These are phyloP conservation scores for Macquaria australasica DNA, from an alignment of 2,113 vertebrate genomes.

Conservation along the genomic window DNA sequence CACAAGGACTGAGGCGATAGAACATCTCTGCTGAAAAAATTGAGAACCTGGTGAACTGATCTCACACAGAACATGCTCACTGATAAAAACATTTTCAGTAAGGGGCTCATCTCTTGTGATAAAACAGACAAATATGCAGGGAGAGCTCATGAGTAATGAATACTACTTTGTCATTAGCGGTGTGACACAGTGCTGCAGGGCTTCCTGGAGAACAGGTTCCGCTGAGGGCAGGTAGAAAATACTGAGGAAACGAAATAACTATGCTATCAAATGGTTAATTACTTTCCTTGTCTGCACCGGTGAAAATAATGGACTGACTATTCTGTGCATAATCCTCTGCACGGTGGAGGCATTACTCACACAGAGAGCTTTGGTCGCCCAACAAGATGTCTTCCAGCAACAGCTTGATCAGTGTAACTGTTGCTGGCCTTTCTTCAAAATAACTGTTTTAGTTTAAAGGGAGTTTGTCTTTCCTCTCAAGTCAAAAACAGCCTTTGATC, in stretches of 20 bases:
- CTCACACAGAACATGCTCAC: neutral
- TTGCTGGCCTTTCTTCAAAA: slow-evolving; percentile 21
- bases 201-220: slow-evolving; percentile 42
- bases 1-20: neutral
- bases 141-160: slow-evolving; percentile 47
- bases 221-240: slow-evolving; percentile 56
- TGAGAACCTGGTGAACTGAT: slow-evolving; percentile 1
- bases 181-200: slow-evolving; percentile 46
- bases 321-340: slow-evolving; percentile 35
- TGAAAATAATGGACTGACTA: slow-evolving; percentile 70
- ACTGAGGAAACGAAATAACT: slow-evolving; percentile 71
- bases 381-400: slow-evolving; percentile 49
- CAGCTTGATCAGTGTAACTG: slow-evolving; percentile 41
- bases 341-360: slow-evolving; percentile 51
- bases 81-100: slow-evolving; percentile 19
- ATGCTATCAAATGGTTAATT: slow-evolving; percentile 73
- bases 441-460: slow-evolving; percentile 35
- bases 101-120: slow-evolving; percentile 33
- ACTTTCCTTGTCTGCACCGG: slow-evolving; percentile 57
- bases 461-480: neutral
- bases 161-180: slow-evolving; percentile 28
- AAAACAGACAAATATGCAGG: slow-evolving; percentile 45
- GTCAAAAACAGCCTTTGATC: slow-evolving; percentile 43
- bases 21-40: neutral
- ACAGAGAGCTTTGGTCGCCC: slow-evolving; percentile 23